Base-by-base conservation (phyloP, 2,797 vertebrate species). In the Hippocampus kuda region DNA sequence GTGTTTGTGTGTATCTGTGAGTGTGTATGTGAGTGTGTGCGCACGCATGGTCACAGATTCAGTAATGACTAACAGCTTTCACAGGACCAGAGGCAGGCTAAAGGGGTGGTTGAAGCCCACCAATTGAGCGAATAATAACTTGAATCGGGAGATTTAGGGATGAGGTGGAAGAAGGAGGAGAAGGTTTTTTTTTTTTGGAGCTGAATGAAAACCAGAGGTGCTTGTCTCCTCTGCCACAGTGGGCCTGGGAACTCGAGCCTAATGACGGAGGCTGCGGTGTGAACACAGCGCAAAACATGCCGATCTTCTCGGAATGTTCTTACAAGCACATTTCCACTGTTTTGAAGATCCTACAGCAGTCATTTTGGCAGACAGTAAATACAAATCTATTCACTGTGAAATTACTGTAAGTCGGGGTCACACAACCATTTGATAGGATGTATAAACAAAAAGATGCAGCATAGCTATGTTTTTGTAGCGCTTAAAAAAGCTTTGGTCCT, bases 51-150 rank as follows among this genome's bases (percentile, higher is more conserved):
- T 74, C 79, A 44, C 75, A 86, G 86, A 88, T 79, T 74, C 85
- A 76, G 80, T 92, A 92, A 92, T 91, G 85, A 92, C 86, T 90
- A 90, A 89, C 91, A 92, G 91, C 84, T 27, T 87, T 81, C 76
- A 71, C 80, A 85, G 83, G 86, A 87, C 87, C 88, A 67, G 78
- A 77, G 87, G 89, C 84, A 67, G 85, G 80, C 83, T 86, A 88
- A 88, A 84, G 85, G 79, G 83, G 87, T 88, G 88, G 84, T 87
- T 88, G 84, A 86, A 90, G 83, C 87, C 85, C 89, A 82, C 86
- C 89, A 92, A 91, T 92, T 90, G 90, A 89, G 91, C 91, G 86
- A 91, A 92, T 91, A 92, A 92, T 90, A 88, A 90, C 85, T 88
- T 90, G 85, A 92, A 92, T 92, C 90, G 90, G 85, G 88, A 91